phyloP scores from a whole-genome alignment of 2,888 invertebrate species.

The Noctua pronuba region DNA sequence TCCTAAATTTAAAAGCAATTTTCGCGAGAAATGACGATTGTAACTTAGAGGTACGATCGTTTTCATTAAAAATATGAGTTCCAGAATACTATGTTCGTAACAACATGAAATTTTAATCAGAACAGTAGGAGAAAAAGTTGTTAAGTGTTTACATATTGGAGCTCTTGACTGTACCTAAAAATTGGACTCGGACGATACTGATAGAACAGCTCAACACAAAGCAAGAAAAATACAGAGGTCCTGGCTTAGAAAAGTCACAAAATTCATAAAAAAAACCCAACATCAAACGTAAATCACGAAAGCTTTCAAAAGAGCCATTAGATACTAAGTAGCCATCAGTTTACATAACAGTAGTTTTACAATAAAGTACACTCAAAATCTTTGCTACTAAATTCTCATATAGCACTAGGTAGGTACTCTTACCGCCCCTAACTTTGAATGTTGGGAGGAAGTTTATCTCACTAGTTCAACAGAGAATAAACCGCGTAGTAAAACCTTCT shows the following conservation, averaged over 20 bases:
- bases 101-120: too few relatives aligned
- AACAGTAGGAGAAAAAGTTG: too few relatives aligned
- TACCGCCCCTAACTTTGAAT: neutral
- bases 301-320: slow-evolving; percentile 7
- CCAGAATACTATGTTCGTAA: too few relatives aligned
- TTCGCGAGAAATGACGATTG: too few relatives aligned
- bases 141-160: too few relatives aligned
- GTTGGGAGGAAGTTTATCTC: slow-evolving; percentile 22
- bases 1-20: too few relatives aligned
- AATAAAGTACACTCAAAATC: slow-evolving; percentile 4
- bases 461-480: slow-evolving; percentile 30
- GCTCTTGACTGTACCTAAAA: neutral
- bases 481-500: slow-evolving; percentile 6
- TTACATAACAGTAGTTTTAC: slow-evolving; percentile 4
- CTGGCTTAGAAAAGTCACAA: neutral
- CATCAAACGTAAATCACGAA: neutral
- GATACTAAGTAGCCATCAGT: neutral
- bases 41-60: too few relatives aligned
- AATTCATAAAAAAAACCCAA: neutral
- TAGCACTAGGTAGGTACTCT: neutral
- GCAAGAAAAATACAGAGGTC: neutral
- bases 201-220: neutral
- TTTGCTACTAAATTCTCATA: slow-evolving; percentile 18
- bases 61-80: too few relatives aligned
- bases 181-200: neutral